These are phyloP conservation scores for Euwallacea fornicatus DNA, from an alignment of 1,140 invertebrate species.

Conservation along the genomic window DNA sequence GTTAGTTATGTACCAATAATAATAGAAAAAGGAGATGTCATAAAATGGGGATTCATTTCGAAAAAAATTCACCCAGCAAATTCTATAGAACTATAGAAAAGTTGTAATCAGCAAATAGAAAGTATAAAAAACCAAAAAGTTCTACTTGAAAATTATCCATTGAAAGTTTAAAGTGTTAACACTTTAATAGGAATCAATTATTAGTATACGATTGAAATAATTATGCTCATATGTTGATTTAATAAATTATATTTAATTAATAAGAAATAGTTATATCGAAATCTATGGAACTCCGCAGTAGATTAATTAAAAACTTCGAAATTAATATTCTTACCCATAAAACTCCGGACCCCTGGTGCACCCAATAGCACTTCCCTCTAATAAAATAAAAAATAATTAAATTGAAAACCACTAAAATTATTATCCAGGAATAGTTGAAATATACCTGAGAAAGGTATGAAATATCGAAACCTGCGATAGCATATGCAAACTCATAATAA, in stretches of 20 bases:
- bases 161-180: too few relatives aligned
- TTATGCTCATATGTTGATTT: background rate
- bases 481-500: constrained; percentile 27
- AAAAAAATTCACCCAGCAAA: too few relatives aligned
- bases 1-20: too few relatives aligned
- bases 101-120: too few relatives aligned
- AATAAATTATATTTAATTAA: background rate
- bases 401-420: constrained; percentile 3
- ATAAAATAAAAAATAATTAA: constrained; percentile 2
- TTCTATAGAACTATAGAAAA: too few relatives aligned
- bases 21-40: too few relatives aligned
- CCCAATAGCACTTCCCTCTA: constrained; percentile 19
- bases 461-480: constrained; percentile 28
- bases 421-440: background rate
- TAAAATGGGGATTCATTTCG: too few relatives aligned
- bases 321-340: constrained; percentile 27
- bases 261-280: background rate
- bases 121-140: too few relatives aligned
- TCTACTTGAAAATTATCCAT: too few relatives aligned
- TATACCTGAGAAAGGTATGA: constrained; percentile 19
- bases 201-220: background rate
- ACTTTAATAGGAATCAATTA: background rate
- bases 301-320: too few relatives aligned
- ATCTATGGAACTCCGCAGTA: background rate
- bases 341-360: constrained; percentile 19